Conservation (phyloP, 2,797 vertebrate species). For the Ispidina lecontei region DNA sequence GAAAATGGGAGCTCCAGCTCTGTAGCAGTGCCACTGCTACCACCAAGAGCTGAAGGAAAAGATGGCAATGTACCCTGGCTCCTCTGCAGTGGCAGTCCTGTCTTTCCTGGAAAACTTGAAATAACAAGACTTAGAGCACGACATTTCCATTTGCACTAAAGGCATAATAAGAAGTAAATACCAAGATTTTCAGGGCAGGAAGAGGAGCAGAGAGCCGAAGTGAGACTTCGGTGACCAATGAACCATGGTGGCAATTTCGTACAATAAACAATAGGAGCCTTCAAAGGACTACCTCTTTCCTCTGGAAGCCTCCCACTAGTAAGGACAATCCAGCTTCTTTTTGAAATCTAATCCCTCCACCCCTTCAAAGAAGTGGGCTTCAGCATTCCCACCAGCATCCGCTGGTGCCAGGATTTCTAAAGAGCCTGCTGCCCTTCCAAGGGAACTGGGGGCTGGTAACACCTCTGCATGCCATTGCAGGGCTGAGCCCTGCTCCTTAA, state of each 20-base stretch:
- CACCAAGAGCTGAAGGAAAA: neutral
- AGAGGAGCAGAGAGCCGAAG: neutral
- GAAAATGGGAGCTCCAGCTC: neutral
- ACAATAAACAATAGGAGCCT: constrained; percentile 18
- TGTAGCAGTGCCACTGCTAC: neutral
- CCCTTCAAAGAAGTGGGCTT: constrained; percentile 8
- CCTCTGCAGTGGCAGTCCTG: neutral
- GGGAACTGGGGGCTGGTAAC: neutral
- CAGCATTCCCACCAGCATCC: neutral
- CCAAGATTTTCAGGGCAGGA: neutral
- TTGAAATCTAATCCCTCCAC: neutral
- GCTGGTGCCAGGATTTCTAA: neutral
- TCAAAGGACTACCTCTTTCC: constrained; percentile 29
- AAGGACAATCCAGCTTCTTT: constrained; percentile 4
- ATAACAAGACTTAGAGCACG: neutral
- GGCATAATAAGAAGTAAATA: constrained; percentile 21
- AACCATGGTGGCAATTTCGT: neutral
- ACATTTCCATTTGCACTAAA: neutral
- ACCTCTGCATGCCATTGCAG: neutral
- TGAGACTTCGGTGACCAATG: neutral
- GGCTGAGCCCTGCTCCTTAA: neutral
- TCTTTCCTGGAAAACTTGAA: neutral
- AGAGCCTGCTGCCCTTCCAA: neutral
- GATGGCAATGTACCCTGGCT: neutral
- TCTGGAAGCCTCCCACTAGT: neutral